phyloP scores from a whole-genome alignment of 2,888 invertebrate genomes.

The Willowsia nigromaculata region DNA sequence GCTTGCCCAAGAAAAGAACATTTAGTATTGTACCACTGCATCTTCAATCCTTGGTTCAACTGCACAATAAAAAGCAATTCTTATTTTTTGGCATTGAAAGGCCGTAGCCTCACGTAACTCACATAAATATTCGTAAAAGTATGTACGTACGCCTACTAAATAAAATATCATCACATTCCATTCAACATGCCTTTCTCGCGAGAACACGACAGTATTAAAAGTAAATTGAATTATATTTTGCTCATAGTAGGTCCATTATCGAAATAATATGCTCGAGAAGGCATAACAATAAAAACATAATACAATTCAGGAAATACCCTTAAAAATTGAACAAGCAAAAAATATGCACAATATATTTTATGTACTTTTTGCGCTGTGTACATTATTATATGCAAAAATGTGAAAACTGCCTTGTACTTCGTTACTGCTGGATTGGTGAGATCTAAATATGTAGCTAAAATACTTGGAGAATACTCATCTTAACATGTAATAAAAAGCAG shows the following conservation, averaged over 20 bases:
- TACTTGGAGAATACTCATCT: not conserved
- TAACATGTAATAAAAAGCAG: not conserved
- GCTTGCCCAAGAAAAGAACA: not conserved
- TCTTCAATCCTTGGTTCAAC: not conserved
- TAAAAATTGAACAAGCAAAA: not conserved
- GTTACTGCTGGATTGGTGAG: not conserved
- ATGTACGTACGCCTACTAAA: not conserved
- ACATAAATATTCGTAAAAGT: not conserved
- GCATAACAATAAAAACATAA: constrained; percentile 9
- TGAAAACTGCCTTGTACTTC: not conserved
- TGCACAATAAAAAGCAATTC: not conserved
- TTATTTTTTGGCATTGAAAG: not conserved
- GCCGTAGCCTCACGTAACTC: not conserved
- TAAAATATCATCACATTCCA: constrained; percentile 25
- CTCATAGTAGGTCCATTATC: constrained; percentile 36
- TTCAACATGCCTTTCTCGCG: constrained; percentile 47
- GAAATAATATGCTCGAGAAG: not conserved
- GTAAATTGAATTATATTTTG: constrained; percentile 43
- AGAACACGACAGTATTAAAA: constrained; percentile 43
- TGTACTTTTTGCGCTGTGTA: constrained; percentile 3
- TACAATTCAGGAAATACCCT: not conserved
- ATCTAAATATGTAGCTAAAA: not conserved
- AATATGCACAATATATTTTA: constrained; percentile 32
- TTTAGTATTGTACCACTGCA: too few species aligned
- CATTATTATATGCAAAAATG: not conserved